Evolutionary conservation across 2,797 vertebrate genomes (phyloP).

Genomic region (Sebastes itinus): DNA sequence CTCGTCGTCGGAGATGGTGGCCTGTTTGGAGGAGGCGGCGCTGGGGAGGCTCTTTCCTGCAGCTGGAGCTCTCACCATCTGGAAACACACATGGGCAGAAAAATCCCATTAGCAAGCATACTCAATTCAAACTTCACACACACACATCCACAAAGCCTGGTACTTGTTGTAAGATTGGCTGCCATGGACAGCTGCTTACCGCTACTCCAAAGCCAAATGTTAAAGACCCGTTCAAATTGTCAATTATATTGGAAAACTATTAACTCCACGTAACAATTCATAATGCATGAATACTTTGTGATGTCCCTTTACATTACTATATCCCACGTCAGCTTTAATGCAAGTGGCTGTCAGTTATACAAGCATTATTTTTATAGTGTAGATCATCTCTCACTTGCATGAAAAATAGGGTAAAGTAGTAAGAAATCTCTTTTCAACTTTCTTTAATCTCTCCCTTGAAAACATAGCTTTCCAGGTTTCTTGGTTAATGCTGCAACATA

Average conservation of each 20-base stretch:
- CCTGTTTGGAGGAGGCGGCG: slow-evolving; percentile 85
- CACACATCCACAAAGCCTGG: background rate
- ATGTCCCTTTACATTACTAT: background rate
- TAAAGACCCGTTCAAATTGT: background rate
- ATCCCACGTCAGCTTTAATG: background rate
- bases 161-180: background rate
- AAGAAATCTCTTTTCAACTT: background rate
- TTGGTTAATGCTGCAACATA: background rate
- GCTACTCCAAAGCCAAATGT: background rate
- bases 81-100: slow-evolving; percentile 50
- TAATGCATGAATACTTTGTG: background rate
- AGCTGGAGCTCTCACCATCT: slow-evolving; percentile 97
- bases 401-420: background rate
- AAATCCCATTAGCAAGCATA: slow-evolving; percentile 31
- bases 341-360: background rate
- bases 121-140: slow-evolving; percentile 17
- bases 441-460: background rate
- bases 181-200: background rate
- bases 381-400: background rate
- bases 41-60: slow-evolving; percentile 88
- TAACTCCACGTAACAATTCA: background rate
- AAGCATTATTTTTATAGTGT: background rate
- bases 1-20: slow-evolving; percentile 95
- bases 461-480: background rate
- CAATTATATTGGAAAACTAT: background rate